Percentiles rank a stretch among this genome's conserved stretches.
These are phyloP conservation scores for Scomber colias DNA, from an alignment of 2,113 vertebrate genomes.

Conservation along the genomic window DNA sequence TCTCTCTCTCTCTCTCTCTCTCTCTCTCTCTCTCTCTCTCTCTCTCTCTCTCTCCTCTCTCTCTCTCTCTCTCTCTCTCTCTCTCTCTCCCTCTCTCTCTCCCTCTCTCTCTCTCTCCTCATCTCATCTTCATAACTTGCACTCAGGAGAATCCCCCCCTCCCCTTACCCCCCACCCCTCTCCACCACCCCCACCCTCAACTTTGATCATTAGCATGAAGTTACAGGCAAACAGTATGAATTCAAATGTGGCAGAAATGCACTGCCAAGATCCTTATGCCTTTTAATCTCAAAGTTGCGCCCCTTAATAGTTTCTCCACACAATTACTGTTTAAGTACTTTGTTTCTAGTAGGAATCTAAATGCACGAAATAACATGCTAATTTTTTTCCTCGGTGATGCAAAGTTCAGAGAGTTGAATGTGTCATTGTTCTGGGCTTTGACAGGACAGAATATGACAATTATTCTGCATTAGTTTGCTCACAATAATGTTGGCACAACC, in stretches of 20 bases:
- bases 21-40: slow-evolving; percentile 43
- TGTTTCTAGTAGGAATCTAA: slow-evolving; percentile 4
- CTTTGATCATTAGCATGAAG: slow-evolving; percentile 87
- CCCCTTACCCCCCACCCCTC: neutral
- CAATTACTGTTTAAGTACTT: slow-evolving; percentile 27
- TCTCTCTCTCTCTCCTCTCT: slow-evolving; percentile 65
- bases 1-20: slow-evolving; percentile 61
- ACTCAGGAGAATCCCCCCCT: slow-evolving; percentile 83
- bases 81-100: slow-evolving; percentile 42
- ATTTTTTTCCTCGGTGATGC: slow-evolving; percentile 25
- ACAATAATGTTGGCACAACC: slow-evolving; percentile 75
- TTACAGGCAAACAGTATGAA: slow-evolving; percentile 80
- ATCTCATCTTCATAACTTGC: slow-evolving; percentile 86
- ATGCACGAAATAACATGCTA: neutral
- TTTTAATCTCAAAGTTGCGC: slow-evolving; percentile 68
- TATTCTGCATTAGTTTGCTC: slow-evolving; percentile 79
- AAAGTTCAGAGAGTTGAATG: slow-evolving; percentile 53
- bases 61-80: slow-evolving; percentile 61
- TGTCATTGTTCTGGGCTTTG: slow-evolving; percentile 59
- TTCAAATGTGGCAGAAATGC: slow-evolving; percentile 79
- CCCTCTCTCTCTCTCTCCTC: slow-evolving; percentile 74
- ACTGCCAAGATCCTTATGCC: slow-evolving; percentile 61
- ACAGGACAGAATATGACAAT: slow-evolving; percentile 79
- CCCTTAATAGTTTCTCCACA: slow-evolving; percentile 51
- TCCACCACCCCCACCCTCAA: slow-evolving; percentile 37